Evolutionary conservation across 1,140 invertebrate genomes (phyloP).

Genomic region (Trichonephila clavipes): DNA sequence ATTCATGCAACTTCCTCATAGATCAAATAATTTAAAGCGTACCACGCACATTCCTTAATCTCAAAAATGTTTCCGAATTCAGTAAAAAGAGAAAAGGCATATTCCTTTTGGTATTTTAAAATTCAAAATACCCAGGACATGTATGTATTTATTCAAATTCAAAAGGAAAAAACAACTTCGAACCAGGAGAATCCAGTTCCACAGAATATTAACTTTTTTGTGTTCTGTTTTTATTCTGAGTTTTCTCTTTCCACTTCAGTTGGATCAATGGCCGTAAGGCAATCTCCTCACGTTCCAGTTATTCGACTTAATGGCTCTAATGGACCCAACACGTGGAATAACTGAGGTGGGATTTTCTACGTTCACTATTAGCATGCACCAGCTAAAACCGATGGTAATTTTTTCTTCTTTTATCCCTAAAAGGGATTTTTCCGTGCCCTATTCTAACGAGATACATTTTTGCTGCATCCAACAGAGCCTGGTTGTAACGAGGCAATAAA

Average conservation of each 20-base stretch:
- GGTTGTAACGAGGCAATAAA: slow-evolving; percentile 66
- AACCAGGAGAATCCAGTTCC: neutral
- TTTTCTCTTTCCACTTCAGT: slow-evolving; percentile 29
- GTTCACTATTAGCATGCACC: slow-evolving; percentile 56
- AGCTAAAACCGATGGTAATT: neutral
- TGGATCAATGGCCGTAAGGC: slow-evolving; percentile 69
- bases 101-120: neutral
- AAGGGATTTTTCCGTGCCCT: neutral
- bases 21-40: neutral
- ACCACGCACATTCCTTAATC: neutral
- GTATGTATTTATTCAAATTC: slow-evolving; percentile 32
- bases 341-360: slow-evolving; percentile 65
- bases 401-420: slow-evolving; percentile 1
- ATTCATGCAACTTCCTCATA: too few relatives aligned
- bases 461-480: neutral
- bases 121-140: neutral
- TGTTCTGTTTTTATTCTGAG: neutral
- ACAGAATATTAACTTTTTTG: neutral
- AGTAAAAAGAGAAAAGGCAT: neutral
- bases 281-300: slow-evolving; percentile 61
- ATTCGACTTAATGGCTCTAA: slow-evolving; percentile 72
- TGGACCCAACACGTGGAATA: slow-evolving; percentile 68
- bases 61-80: neutral
- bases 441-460: slow-evolving; percentile 51
- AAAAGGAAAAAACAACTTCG: neutral